Conservation (phyloP, 2,797 vertebrate genomes). For the Nannoperca obscura region DNA sequence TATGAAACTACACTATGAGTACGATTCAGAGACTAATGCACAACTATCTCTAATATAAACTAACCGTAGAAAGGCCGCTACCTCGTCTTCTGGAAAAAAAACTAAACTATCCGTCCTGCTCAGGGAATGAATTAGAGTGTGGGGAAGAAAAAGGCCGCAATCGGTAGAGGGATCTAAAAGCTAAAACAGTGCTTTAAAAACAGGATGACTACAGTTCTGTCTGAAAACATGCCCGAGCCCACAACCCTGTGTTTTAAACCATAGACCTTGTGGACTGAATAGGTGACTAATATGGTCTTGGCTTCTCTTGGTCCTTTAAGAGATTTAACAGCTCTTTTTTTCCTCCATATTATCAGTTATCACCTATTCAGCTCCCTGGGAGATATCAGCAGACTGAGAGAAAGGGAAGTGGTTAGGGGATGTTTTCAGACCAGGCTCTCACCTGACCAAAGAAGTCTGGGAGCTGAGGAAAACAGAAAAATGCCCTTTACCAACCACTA, state of each 20-base stretch:
- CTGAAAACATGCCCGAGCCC: constrained; percentile 78
- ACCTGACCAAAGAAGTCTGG: constrained; percentile 82
- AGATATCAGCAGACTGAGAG: constrained; percentile 7
- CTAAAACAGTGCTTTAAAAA: constrained; percentile 62
- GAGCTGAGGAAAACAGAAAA: constrained; percentile 82
- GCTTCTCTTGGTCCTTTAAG: background rate
- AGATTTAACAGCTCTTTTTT: background rate
- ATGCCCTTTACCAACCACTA: constrained; percentile 80
- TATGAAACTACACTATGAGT: constrained; percentile 15
- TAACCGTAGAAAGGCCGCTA: constrained; percentile 5
- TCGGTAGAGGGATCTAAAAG: constrained; percentile 31
- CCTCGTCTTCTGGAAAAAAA: constrained; percentile 11
- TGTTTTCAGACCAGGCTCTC: constrained; percentile 82
- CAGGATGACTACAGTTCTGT: constrained; percentile 59
- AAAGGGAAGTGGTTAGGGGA: constrained; percentile 52
- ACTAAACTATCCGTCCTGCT: constrained; percentile 33
- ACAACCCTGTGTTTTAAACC: constrained; percentile 49
- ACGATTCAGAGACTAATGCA: constrained; percentile 13
- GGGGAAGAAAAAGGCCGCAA: constrained; percentile 51
- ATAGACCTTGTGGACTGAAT: constrained; percentile 36
- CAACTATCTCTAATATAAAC: constrained; percentile 14
- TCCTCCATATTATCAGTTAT: constrained; percentile 32
- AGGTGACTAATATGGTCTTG: constrained; percentile 45
- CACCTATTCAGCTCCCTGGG: constrained; percentile 42
- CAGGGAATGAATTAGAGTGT: constrained; percentile 24